phyloP scores from a whole-genome alignment of 64 coral and sea anemone genomes.

The Montipora sp. region DNA sequence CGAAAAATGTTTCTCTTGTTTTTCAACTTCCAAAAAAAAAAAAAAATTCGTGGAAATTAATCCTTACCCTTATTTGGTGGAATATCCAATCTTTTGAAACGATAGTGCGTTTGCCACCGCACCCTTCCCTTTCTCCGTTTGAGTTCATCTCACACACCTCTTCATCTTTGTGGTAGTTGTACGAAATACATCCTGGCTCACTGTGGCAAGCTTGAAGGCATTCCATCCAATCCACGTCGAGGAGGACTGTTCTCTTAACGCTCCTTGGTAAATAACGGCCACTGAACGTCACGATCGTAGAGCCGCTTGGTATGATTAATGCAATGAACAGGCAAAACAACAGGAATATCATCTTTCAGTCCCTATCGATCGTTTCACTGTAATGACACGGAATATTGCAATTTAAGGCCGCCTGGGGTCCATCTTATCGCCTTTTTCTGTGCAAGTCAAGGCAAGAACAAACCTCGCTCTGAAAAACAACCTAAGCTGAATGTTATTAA shows the following conservation, averaged over 20 bases:
- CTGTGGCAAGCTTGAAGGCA: slow-evolving; percentile 20
- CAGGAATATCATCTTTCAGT: neutral
- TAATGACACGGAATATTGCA: no score
- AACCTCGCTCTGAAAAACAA: neutral
- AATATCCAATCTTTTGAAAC: neutral
- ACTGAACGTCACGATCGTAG: neutral
- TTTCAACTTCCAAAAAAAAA: neutral
- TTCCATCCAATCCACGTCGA: slow-evolving; percentile 16
- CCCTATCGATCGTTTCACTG: no score
- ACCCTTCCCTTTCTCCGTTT: neutral
- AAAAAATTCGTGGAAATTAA: neutral
- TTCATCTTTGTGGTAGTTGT: slow-evolving; percentile 10
- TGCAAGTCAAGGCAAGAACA: no score
- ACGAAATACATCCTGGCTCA: slow-evolving; percentile 15
- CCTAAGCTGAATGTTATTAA: neutral
- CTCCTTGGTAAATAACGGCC: neutral
- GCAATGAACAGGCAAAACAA: neutral
- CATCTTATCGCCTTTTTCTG: no score
- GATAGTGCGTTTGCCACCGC: neutral
- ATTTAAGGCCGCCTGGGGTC: no score
- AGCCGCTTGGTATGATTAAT: neutral
- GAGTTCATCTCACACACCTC: slow-evolving; percentile 13
- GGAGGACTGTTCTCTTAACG: neutral
- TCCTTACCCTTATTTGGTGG: slow-evolving; percentile 33
- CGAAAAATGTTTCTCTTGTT: no score